These are phyloP conservation scores for Zelostemma sp. DNA, from an alignment of 1,140 invertebrate species.

Conservation along the genomic window DNA sequence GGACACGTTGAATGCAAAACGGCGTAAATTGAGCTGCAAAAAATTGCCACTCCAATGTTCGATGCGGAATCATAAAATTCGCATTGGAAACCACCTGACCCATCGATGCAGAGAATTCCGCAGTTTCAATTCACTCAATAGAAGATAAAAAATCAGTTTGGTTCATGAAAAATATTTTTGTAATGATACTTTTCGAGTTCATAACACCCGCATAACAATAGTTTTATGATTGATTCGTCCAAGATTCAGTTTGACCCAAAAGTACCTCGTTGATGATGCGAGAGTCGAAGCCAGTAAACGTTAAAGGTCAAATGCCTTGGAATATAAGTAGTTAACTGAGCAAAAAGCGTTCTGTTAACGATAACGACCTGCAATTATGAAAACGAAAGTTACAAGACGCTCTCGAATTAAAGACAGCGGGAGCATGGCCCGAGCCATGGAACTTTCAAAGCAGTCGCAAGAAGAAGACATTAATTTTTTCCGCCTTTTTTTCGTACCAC, in stretches of 20 bases:
- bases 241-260: not conserved
- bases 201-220: not conserved
- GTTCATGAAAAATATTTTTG: not conserved
- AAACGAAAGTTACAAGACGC: conserved; percentile 49
- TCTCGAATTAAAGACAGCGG: conserved; percentile 37
- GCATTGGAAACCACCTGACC: too few relatives aligned
- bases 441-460: conserved; percentile 31
- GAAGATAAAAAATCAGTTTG: too few relatives aligned
- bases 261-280: not conserved
- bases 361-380: conserved; percentile 51
- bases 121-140: too few relatives aligned
- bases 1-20: too few relatives aligned
- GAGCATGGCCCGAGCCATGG: conserved; percentile 10
- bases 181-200: not conserved
- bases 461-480: conserved; percentile 35
- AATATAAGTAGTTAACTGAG: not conserved
- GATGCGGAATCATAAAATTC: not conserved
- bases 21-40: too few relatives aligned
- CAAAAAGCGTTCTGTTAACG: conserved; percentile 24
- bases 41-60: conserved; percentile 1
- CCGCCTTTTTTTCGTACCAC: conserved; percentile 1
- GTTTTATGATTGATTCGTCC: not conserved
- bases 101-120: too few relatives aligned
- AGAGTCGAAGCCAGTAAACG: not conserved
- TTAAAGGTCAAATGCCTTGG: not conserved